phyloP scores from a whole-genome alignment of 2,888 invertebrate genomes.

The Apantesis nais region DNA sequence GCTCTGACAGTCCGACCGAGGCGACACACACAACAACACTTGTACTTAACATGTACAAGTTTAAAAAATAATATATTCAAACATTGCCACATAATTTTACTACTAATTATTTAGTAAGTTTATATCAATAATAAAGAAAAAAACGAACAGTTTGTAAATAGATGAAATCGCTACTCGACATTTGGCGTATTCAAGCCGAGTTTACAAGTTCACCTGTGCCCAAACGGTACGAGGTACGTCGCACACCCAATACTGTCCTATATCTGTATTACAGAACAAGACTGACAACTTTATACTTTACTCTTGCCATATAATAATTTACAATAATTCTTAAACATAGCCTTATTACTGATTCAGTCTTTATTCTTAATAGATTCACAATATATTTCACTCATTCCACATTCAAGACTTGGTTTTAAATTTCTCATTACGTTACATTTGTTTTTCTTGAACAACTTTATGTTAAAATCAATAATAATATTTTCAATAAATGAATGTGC shows the following conservation, averaged over 20 bases:
- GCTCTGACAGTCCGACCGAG: slow-evolving; percentile 18
- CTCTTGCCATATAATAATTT: slow-evolving; percentile 19
- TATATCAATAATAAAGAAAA: slow-evolving; percentile 21
- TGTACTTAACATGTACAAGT: slow-evolving; percentile 47
- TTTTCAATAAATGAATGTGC: slow-evolving; percentile 9
- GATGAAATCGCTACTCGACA: slow-evolving; percentile 11
- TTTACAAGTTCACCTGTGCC: slow-evolving; percentile 11
- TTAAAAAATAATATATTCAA: slow-evolving; percentile 44
- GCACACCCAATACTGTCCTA: slow-evolving; percentile 24
- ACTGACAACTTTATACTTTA: slow-evolving; percentile 16
- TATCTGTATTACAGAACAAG: slow-evolving; percentile 16
- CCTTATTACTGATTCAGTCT: slow-evolving; percentile 46
- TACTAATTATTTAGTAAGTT: slow-evolving; percentile 29
- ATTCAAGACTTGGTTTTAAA: neutral
- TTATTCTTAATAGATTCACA: slow-evolving; percentile 27
- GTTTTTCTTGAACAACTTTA: neutral
- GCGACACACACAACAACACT: slow-evolving; percentile 25
- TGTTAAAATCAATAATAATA: neutral
- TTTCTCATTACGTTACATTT: neutral
- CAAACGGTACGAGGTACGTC: slow-evolving; percentile 18
- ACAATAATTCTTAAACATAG: slow-evolving; percentile 38
- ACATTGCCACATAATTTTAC: slow-evolving; percentile 53
- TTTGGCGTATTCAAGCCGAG: slow-evolving; percentile 9
- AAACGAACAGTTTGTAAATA: slow-evolving; percentile 18
- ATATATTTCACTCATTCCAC: slow-evolving; percentile 21